Conservation (phyloP, 2,888 invertebrate genomes). For the Oscheius sp. region DNA sequence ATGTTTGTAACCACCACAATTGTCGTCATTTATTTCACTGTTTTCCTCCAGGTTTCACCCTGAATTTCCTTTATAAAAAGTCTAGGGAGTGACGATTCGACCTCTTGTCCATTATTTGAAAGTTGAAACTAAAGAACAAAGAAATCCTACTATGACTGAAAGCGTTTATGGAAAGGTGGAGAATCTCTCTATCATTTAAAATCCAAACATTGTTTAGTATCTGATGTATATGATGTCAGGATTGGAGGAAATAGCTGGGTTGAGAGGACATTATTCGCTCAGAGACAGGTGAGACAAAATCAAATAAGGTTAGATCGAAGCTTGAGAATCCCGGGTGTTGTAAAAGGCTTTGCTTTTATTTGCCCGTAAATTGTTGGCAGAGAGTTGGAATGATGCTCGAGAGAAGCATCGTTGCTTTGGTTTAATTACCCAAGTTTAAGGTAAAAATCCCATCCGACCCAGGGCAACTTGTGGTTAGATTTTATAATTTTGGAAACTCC, state of each 20-base stretch:
- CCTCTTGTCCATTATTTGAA: conserved; percentile 92
- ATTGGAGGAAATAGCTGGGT: conserved; percentile 92
- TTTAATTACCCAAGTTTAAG: too few species aligned
- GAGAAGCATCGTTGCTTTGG: too few species aligned
- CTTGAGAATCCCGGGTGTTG: too few species aligned
- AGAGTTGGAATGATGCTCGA: too few species aligned
- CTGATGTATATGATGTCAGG: conserved; percentile 98
- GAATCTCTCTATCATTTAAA: conserved; percentile 62
- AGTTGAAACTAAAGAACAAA: conserved; percentile 87
- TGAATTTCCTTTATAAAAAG: neutral
- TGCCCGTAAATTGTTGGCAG: too few species aligned
- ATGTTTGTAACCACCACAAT: conserved; percentile 94
- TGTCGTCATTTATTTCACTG: conserved; percentile 96
- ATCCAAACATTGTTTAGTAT: conserved; percentile 77
- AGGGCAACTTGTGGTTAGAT: too few species aligned
- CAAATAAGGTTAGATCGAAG: too few species aligned
- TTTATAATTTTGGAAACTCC: too few species aligned
- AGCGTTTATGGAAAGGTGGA: conserved; percentile 92
- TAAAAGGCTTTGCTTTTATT: too few species aligned
- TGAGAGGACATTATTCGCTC: conserved; percentile 78
- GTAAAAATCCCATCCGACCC: too few species aligned
- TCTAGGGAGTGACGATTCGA: conserved; percentile 91
- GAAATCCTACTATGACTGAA: conserved; percentile 94
- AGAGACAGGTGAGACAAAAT: conserved; percentile 56
- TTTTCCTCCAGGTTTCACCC: conserved; percentile 86